Conservation (phyloP, 2,797 vertebrate species). For the Lithobates sylvaticus region DNA sequence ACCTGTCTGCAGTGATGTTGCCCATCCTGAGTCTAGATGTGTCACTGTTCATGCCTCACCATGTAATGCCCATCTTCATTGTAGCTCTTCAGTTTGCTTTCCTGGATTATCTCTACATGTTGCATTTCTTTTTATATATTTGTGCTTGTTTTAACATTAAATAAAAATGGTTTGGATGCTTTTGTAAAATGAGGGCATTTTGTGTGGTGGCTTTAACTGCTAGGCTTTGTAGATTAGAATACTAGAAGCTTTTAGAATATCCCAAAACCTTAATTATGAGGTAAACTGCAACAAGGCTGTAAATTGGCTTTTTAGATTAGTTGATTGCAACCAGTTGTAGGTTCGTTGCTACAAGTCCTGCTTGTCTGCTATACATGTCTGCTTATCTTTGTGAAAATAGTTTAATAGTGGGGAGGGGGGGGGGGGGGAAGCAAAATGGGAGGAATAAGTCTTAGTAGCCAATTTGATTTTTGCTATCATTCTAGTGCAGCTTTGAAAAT, state of each 20-base stretch:
- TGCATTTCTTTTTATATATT: constrained; percentile 53
- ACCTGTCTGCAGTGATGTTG: constrained; percentile 83
- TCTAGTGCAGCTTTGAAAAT: background rate
- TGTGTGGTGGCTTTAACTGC: background rate
- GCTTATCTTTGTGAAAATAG: background rate
- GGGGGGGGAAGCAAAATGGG: no score
- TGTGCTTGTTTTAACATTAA: background rate
- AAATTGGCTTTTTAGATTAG: background rate
- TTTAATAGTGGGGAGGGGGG: no score
- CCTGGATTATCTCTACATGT: constrained; percentile 49
- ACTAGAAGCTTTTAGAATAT: background rate
- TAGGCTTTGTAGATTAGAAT: background rate
- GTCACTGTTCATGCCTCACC: constrained; percentile 64
- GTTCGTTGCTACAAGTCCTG: background rate
- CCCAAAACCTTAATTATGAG: background rate
- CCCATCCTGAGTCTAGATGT: constrained; percentile 76
- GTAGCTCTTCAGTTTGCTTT: constrained; percentile 65
- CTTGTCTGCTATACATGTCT: background rate
- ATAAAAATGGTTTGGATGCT: background rate
- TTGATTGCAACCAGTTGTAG: background rate
- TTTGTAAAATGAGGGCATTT: constrained; percentile 13
- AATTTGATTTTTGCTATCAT: background rate
- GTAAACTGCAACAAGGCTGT: background rate
- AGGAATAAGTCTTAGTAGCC: background rate
- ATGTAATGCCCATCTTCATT: constrained; percentile 73